Evolutionary conservation across 1,140 invertebrate genomes (phyloP), one percentile per base, ranked within the genome.

Genomic region (Drosophila lini): DNA sequence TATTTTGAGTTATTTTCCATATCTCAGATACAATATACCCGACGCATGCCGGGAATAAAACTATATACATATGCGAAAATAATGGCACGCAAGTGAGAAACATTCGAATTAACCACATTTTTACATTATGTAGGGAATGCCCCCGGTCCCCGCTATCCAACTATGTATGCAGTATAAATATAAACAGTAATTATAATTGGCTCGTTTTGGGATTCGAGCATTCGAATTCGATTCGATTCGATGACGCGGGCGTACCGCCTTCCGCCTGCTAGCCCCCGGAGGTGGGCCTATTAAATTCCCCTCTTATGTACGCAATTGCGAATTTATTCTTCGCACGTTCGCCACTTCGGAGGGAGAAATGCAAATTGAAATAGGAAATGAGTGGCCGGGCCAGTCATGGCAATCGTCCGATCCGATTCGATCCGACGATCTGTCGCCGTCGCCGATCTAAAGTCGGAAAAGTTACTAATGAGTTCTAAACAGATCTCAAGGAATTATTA

Each of bases 131-230:
- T 9, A 16, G 45, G 44, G 44, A 7, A 47, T 25, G 22, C 44
- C 25, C 25, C 25, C 44, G 44, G 44, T 42, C 16, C 15, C 44
- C 28, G 15, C 25, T 38, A 38, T 32, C 36, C 48, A 63, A 53
- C 28, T 64, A 44, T 36, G 32, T 34, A 34, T 19, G 7, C 67
- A 70, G 45, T 47, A 74, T 80, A 84, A 84, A 81, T 78, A 84
- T 78, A 84, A 85, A 85, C 78, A 84, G 76, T 86, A 78, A 84
- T 77, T 76, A 76, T 76, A 76, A 68, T 84, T 81, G 82, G 74
- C 64, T 64, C 50, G 48, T 71, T 81, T 84, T 79, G 67, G 52
- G 47, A 71, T 69, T 67, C 74, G 63, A 84, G 63, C 74, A 67
- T 78, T 84, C 68, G 65, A 76, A 76, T 64, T 63, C 58, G 70